Percentiles rank a stretch among this genome's conserved stretches.
These are phyloP conservation scores for Ptiloglossa arizonensis DNA, from an alignment of 1,140 invertebrate species.

Conservation along the genomic window DNA sequence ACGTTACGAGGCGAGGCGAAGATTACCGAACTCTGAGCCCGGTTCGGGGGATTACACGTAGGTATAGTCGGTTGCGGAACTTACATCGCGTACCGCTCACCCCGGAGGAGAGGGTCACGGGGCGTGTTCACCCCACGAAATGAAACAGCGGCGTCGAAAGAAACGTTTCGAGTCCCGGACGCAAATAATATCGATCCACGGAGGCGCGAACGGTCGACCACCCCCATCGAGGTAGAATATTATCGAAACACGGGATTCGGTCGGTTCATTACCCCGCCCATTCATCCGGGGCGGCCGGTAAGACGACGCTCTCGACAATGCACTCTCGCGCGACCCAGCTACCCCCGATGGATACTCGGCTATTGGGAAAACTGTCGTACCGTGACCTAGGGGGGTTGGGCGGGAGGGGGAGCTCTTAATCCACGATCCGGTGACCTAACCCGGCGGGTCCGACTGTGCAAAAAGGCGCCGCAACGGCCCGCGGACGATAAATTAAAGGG, in stretches of 20 bases:
- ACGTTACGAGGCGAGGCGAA: too few relatives aligned
- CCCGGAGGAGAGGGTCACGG: too few relatives aligned
- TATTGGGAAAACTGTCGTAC: conserved; percentile 43
- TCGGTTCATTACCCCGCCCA: conserved; percentile 34
- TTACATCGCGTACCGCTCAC: too few relatives aligned
- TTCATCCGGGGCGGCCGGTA: conserved; percentile 50
- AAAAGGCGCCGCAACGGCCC: conserved; percentile 13
- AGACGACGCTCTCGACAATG: conserved; percentile 41
- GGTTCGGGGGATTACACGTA: too few relatives aligned
- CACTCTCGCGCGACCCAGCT: conserved; percentile 12
- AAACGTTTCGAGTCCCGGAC: background rate
- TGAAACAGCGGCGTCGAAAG: too few relatives aligned
- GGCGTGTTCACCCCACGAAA: too few relatives aligned
- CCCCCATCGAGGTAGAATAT: too few relatives aligned
- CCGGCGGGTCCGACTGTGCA: conserved; percentile 7
- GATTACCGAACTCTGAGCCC: too few relatives aligned
- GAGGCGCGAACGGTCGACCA: too few relatives aligned
- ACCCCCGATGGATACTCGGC: conserved; percentile 19
- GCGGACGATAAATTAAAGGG: conserved; percentile 45
- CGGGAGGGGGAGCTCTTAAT: conserved; percentile 30
- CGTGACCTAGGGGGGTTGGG: conserved; percentile 11
- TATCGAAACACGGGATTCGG: background rate
- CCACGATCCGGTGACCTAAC: conserved; percentile 47
- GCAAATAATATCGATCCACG: background rate
- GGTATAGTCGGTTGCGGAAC: too few relatives aligned